These are phyloP conservation scores for Tricholauxania praeusta DNA, from an alignment of 2,888 invertebrate genomes.

Conservation along the genomic window DNA sequence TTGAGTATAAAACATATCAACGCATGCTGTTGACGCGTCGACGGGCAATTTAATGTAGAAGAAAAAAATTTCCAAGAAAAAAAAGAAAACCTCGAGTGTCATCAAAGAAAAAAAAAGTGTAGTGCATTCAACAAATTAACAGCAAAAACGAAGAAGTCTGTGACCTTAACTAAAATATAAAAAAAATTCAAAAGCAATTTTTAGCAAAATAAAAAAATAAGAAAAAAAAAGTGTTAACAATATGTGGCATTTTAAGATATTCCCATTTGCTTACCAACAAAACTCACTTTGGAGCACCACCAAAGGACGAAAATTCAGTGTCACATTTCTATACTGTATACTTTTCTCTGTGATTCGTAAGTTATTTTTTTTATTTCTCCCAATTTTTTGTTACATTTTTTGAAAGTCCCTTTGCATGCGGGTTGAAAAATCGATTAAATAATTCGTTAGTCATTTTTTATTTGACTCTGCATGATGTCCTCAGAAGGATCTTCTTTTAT, in stretches of 20 bases:
- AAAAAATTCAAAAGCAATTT: not conserved
- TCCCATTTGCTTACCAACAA: constrained; percentile 31
- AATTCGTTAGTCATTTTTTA: constrained; percentile 11
- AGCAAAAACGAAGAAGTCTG: not conserved
- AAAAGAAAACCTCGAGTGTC: no score
- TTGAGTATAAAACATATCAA: constrained; percentile 13
- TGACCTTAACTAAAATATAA: not conserved
- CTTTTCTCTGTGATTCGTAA: constrained; percentile 49
- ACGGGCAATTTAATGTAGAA: not conserved
- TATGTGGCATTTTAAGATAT: constrained; percentile 19
- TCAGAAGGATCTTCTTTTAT: not conserved
- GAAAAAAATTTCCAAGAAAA: no score
- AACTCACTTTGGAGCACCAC: constrained; percentile 22
- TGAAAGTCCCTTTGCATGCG: constrained; percentile 3
- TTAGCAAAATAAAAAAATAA: no score
- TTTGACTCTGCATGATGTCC: not conserved
- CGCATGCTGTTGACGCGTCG: constrained; percentile 18
- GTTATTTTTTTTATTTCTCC: constrained; percentile 28
- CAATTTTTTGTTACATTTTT: not conserved
- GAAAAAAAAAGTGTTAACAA: not conserved
- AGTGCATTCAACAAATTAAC: not conserved
- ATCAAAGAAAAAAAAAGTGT: no score
- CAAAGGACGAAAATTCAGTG: constrained; percentile 24
- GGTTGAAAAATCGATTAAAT: constrained; percentile 31
- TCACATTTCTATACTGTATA: constrained; percentile 41